Conservation (phyloP, 2,888 invertebrate species). For the Dryobota labecula region DNA sequence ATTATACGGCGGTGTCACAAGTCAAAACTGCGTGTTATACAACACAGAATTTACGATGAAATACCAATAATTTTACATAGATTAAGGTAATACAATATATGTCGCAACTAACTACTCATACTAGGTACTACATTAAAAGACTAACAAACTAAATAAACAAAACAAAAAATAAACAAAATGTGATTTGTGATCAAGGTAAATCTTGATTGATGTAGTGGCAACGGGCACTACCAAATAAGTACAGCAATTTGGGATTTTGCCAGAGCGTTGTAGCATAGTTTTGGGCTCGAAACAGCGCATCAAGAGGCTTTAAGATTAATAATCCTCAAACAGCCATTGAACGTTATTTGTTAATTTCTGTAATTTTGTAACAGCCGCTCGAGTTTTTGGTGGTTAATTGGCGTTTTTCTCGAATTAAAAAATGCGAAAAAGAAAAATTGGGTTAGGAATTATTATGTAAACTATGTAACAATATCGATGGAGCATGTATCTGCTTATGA, state of each 20-base stretch:
- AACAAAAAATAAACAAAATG: too few relatives aligned
- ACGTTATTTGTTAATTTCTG: not conserved
- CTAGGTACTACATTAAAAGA: too few relatives aligned
- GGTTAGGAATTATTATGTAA: slow-evolving; percentile 57
- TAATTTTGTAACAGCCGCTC: not conserved
- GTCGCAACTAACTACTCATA: too few relatives aligned
- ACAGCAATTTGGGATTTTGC: slow-evolving; percentile 15
- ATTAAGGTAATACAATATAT: too few relatives aligned
- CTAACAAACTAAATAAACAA: too few relatives aligned
- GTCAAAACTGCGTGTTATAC: too few relatives aligned
- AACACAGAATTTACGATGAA: too few relatives aligned
- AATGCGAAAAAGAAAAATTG: not conserved
- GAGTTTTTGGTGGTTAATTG: not conserved
- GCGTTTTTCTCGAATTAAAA: not conserved
- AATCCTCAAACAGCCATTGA: not conserved
- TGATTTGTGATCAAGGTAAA: not conserved
- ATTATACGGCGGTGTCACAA: too few relatives aligned
- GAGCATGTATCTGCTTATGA: slow-evolving; percentile 27
- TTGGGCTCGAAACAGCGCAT: not conserved
- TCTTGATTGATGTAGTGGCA: slow-evolving; percentile 14
- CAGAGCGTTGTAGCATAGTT: slow-evolving; percentile 1
- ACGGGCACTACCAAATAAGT: not conserved
- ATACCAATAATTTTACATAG: too few relatives aligned
- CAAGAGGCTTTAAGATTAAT: not conserved
- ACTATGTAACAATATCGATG: slow-evolving; percentile 54